Conservation (phyloP, 2,797 vertebrate species). For the Gymnoscopelus microlampas region DNA sequence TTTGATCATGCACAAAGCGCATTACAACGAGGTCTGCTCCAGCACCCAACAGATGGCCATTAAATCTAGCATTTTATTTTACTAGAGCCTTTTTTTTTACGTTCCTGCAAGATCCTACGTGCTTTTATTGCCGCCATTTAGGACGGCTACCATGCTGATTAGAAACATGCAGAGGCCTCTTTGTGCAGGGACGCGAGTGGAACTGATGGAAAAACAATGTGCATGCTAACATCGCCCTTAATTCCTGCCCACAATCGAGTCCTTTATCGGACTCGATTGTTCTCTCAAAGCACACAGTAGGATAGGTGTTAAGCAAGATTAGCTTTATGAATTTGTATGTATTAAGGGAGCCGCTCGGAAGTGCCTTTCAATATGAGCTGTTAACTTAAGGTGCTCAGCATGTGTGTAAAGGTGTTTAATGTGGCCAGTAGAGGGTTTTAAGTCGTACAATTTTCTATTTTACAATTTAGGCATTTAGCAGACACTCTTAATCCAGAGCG, state of each 20-base stretch:
- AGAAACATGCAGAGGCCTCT: slow-evolving; percentile 64
- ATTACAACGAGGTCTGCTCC: slow-evolving; percentile 67
- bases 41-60: slow-evolving; percentile 81
- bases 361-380: slow-evolving; percentile 23
- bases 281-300: slow-evolving; percentile 23
- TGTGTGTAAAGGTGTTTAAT: slow-evolving; percentile 6
- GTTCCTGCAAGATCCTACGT: slow-evolving; percentile 75
- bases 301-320: slow-evolving; percentile 36
- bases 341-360: slow-evolving; percentile 31
- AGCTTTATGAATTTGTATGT: slow-evolving; percentile 38
- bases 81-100: slow-evolving; percentile 70
- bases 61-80: slow-evolving; percentile 83
- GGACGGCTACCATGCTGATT: slow-evolving; percentile 65
- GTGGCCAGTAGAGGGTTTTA: background rate
- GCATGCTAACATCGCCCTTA: slow-evolving; percentile 35
- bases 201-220: slow-evolving; percentile 41
- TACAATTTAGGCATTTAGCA: too few species aligned
- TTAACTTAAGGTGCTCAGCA: background rate
- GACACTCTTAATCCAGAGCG: too few species aligned
- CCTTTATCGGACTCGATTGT: slow-evolving; percentile 23
- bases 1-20: slow-evolving; percentile 79
- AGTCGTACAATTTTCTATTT: background rate
- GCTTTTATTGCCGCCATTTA: slow-evolving; percentile 78
- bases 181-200: slow-evolving; percentile 32
- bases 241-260: slow-evolving; percentile 20